phyloP scores from a whole-genome alignment of 2,797 vertebrate species.

The Setipinna tenuifilis region DNA sequence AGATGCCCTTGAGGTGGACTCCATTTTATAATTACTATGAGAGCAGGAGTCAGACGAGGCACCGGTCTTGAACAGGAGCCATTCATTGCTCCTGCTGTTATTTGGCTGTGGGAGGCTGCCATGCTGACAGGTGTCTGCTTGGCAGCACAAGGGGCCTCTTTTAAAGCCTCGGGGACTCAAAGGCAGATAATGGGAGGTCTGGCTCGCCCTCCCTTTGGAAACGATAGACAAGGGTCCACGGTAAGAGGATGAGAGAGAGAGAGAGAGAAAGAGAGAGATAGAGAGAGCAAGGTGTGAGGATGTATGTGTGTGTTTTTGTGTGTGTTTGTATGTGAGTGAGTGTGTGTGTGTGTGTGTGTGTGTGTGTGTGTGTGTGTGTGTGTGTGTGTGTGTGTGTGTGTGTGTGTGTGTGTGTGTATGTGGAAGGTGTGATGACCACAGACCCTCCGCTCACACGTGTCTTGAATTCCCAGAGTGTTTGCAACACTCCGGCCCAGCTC shows the following conservation, averaged over 20 bases:
- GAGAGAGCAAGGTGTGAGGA: neutral
- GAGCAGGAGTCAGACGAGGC: conserved; percentile 13
- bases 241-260: neutral
- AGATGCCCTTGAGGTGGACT: conserved; percentile 12
- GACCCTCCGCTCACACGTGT: conserved; percentile 41
- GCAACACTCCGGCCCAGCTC: conserved; percentile 34
- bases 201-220: conserved; percentile 40
- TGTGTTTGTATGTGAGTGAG: neutral
- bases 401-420: neutral
- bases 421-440: conserved; percentile 48
- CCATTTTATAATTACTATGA: conserved; percentile 7
- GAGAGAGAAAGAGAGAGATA: neutral
- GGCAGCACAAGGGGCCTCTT: conserved; percentile 40
- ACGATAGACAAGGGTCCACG: conserved; percentile 37
- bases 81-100: conserved; percentile 29
- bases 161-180: conserved; percentile 45
- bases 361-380: neutral
- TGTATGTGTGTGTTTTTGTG: neutral
- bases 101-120: conserved; percentile 26
- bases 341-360: too few relatives aligned
- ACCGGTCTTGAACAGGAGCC: neutral
- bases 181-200: conserved; percentile 48
- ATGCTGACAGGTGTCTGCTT: conserved; percentile 48
- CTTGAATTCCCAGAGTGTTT: conserved; percentile 44
- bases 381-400: conserved; percentile 22